phyloP scores from a whole-genome alignment of 2,888 invertebrate species.

The Polydrusus pterygomalis region DNA sequence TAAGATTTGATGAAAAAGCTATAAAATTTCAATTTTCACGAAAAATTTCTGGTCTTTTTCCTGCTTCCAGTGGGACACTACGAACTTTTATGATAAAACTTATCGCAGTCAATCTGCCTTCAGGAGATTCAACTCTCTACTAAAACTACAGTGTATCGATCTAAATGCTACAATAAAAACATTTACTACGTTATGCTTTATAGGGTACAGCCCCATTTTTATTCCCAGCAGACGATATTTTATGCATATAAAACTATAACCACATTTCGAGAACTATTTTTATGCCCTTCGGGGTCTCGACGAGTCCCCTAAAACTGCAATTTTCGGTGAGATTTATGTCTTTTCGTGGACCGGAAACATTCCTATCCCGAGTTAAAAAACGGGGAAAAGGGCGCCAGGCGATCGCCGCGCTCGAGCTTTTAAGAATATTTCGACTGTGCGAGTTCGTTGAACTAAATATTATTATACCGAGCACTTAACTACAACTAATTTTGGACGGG shows the following conservation, averaged over 20 bases:
- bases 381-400: constrained; percentile 49
- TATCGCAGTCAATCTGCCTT: too few relatives aligned
- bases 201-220: too few relatives aligned
- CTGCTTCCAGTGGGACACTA: too few relatives aligned
- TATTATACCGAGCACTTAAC: constrained; percentile 52
- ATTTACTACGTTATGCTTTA: too few relatives aligned
- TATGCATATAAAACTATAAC: constrained; percentile 16
- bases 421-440: constrained; percentile 49
- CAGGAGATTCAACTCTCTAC: too few relatives aligned
- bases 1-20: too few relatives aligned
- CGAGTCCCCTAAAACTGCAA: constrained; percentile 35
- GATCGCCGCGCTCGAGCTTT: constrained; percentile 31
- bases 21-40: too few relatives aligned
- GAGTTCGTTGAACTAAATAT: constrained; percentile 55
- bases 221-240: not conserved
- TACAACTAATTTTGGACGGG: constrained; percentile 52
- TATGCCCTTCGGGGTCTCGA: constrained; percentile 4
- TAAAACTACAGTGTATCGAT: too few relatives aligned
- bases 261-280: constrained; percentile 39
- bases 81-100: too few relatives aligned
- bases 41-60: too few relatives aligned
- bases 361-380: constrained; percentile 32
- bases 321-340: constrained; percentile 45
- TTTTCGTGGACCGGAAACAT: constrained; percentile 43
- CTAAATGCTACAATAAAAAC: too few relatives aligned